Evolutionary conservation across 2,113 vertebrate species (phyloP).

Genomic region (Cheilinus undulatus): DNA sequence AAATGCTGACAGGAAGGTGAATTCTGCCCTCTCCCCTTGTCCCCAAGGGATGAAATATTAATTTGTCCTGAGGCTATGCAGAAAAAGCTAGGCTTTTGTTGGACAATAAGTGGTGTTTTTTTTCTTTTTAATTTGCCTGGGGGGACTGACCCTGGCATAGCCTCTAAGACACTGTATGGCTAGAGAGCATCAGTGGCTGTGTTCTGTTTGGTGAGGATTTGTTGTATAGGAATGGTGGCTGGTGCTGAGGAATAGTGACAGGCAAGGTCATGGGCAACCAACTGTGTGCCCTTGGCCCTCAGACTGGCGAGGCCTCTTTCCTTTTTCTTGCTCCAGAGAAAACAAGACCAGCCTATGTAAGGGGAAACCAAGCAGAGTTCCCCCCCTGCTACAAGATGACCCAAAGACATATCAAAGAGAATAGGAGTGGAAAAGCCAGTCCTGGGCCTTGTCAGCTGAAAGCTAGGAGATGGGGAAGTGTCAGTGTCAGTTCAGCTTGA

Average conservation of each 20-base stretch:
- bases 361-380: conserved; percentile 44
- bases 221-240: conserved; percentile 60
- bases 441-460: conserved; percentile 79
- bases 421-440: conserved; percentile 75
- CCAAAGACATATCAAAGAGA: conserved; percentile 80
- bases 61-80: conserved; percentile 90
- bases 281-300: conserved; percentile 81
- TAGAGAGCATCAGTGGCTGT: conserved; percentile 58
- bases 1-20: conserved; percentile 87
- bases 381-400: conserved; percentile 69
- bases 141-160: conserved; percentile 29
- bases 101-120: conserved; percentile 91
- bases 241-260: conserved; percentile 81
- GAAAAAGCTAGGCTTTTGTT: conserved; percentile 84
- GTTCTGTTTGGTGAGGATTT: conserved; percentile 72
- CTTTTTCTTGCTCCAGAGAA: conserved; percentile 59
- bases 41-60: conserved; percentile 97
- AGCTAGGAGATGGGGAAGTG: conserved; percentile 74
- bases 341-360: conserved; percentile 58
- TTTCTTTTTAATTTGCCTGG: conserved; percentile 82
- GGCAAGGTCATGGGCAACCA: conserved; percentile 79
- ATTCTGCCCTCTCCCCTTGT: conserved; percentile 78
- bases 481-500: conserved; percentile 76
- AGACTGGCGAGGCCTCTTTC: conserved; percentile 58
- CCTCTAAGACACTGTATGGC: conserved; percentile 50